Base-by-base conservation (phyloP, 2,113 vertebrate genomes). In the Monarcha castaneiventris region DNA sequence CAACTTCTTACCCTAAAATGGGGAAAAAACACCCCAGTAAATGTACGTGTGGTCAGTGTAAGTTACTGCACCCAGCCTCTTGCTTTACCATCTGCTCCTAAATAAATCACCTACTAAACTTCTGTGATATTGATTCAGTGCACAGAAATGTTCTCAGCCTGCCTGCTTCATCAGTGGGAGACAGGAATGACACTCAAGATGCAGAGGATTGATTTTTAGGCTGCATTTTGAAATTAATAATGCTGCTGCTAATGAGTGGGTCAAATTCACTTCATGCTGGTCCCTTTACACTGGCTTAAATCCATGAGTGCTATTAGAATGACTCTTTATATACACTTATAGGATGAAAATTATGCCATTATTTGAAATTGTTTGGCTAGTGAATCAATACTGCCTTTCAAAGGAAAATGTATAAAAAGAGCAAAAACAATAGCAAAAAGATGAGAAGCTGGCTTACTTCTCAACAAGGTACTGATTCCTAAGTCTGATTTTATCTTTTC, bases 1-100 rank as follows among this genome's bases (percentile, higher is more conserved):
- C 91, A 99, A 93, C 84, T 99, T 99, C 93, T 99, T 99, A 52
- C 99, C 99, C 99, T 99, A 88, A 84, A 96, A 84, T 3, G n/a
- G 94, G 41, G 20, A 74, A 80, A 64, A 87, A 59, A 61, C 7
- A 73, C 6, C 41, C 61, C 11, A 48, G 13, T 37, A 44, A 67
- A 78, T 32, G 20, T n/a, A 27, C 9, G 13, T 3, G 0, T 26
- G 25, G 22, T 39, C 59, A 74, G 43, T 46, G 56, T 49, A 51
- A 51, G 3, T 25, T 10, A 55, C 35, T 35, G 39, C 37, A 61
- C 7, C n/a, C 71, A 41, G 0, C 4, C 59, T 74, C 89, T 55
- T 62, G 61, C 39, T 94, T 79, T 29, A 49, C 62, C 23, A 32
- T 33, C 52, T 55, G 62, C n/a, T 75, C 25, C 75, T 51, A 46